Conservation (phyloP, 2,888 invertebrate species). For the Tupiocoris notatus region DNA sequence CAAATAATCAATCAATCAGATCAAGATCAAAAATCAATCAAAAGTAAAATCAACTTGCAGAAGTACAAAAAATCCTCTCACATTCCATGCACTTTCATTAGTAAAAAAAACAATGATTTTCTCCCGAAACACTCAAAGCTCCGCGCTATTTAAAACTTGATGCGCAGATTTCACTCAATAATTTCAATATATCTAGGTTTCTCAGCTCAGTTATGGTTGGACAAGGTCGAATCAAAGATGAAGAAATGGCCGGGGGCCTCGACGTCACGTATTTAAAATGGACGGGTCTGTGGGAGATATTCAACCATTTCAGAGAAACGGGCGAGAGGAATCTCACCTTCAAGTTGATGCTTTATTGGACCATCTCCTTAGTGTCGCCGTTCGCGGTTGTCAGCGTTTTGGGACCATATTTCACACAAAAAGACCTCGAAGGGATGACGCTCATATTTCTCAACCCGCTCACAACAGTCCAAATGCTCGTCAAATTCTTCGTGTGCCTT, state of each 20-base stretch:
- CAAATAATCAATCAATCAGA: no score
- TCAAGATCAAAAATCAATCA: no score
- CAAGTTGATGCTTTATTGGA: background rate
- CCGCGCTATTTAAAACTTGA: no score
- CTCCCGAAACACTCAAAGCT: no score
- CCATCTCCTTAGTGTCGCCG: background rate
- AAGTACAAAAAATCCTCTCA: no score
- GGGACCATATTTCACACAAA: conserved; percentile 7
- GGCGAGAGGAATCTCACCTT: background rate
- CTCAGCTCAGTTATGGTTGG: conserved; percentile 13
- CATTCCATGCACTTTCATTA: no score
- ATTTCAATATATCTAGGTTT: no score
- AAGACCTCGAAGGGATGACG: conserved; percentile 12
- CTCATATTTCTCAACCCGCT: conserved; percentile 23
- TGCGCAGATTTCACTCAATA: no score
- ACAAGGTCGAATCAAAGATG: background rate
- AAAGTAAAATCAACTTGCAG: no score
- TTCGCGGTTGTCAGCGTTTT: background rate
- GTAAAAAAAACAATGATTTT: no score
- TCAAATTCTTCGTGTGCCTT: conserved; percentile 8
- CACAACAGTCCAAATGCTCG: conserved; percentile 4
- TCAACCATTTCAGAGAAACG: conserved; percentile 7
- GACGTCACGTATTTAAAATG: conserved; percentile 22
- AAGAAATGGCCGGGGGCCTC: conserved; percentile 6
- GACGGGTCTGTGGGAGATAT: conserved; percentile 21